Base-by-base conservation (phyloP, 2,797 vertebrate species). In the Mico argentatus region DNA sequence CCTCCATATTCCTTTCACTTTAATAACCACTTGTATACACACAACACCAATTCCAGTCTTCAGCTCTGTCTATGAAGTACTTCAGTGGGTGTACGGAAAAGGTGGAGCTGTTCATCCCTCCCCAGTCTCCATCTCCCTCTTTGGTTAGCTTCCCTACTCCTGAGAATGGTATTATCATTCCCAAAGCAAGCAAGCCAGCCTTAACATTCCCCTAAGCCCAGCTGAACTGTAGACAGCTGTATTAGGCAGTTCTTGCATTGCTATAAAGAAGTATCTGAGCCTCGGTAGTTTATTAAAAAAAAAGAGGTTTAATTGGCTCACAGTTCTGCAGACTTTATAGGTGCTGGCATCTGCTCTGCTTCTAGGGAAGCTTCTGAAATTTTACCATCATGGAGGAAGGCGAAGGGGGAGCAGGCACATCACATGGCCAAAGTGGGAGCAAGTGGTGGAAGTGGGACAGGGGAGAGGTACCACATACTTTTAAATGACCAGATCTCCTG, bases 111-210 rank as follows among this genome's bases (percentile, higher is more conserved):
- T 44, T 70, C 17, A 52, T n/a, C 48, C 67, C 44, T 36, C 61
- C 17, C 24, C 14, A 1, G 27, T 79, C 33, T 72, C 67, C n/a
- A 72, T 39, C 20, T 72, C 36, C 88, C 46, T 75, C 82, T 59
- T 59, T 88, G 50, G 92, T 80, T 79, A 59, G 17, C 59, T 72
- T 89, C 20, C 61, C 12, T 64, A 5, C 77, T 91, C n/a, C 67
- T 80, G 36, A 64, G 36, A 88, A 41, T 59, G 14, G 44, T 87
- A 79, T 33, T 64, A 30, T n/a, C 39, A 70, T 59, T 82, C 27
- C 46, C 27, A 14, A 39, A 82, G 17, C 33, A 12, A 93, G 30
- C 50, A 39, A 76, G 72, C 50, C 4, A 80, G n/a, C 44, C 59
- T 64, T 83, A 87, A 48, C 39, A 44, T 39, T 48, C 27, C 36